Conservation (phyloP, 2,888 invertebrate genomes). For the Sisyra nigra region DNA sequence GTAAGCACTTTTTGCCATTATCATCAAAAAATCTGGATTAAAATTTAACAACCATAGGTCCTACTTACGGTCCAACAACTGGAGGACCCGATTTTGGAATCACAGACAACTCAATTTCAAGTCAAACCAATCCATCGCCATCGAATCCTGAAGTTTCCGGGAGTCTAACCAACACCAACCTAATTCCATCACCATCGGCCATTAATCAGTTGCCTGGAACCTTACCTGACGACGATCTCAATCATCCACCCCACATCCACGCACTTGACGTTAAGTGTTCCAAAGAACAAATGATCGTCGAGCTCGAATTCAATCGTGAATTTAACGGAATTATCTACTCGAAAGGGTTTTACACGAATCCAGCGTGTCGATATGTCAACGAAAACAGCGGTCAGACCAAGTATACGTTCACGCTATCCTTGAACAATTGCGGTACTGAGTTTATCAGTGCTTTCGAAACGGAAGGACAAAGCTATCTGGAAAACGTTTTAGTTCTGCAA, state of each 20-base stretch:
- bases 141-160: constrained; percentile 12
- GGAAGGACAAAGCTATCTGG: constrained; percentile 61
- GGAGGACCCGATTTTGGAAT: constrained; percentile 9
- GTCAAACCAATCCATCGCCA: constrained; percentile 7
- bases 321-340: constrained; percentile 71
- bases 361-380: constrained; percentile 46
- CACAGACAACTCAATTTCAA: constrained; percentile 8
- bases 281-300: constrained; percentile 69
- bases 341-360: constrained; percentile 51
- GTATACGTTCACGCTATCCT: constrained; percentile 55
- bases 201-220: not conserved
- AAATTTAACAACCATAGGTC: constrained; percentile 5
- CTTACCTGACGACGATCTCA: constrained; percentile 36
- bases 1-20: not conserved
- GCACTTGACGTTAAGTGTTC: constrained; percentile 60
- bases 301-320: constrained; percentile 57
- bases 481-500: constrained; percentile 61
- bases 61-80: constrained; percentile 11
- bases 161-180: constrained; percentile 8
- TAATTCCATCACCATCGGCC: constrained; percentile 8
- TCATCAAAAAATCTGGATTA: not conserved
- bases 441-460: constrained; percentile 64
- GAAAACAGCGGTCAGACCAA: constrained; percentile 51
- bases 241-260: constrained; percentile 62
- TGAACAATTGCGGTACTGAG: constrained; percentile 63